These are phyloP conservation scores for Antheraea mylitta DNA, from an alignment of 1,140 invertebrate species.

Conservation along the genomic window DNA sequence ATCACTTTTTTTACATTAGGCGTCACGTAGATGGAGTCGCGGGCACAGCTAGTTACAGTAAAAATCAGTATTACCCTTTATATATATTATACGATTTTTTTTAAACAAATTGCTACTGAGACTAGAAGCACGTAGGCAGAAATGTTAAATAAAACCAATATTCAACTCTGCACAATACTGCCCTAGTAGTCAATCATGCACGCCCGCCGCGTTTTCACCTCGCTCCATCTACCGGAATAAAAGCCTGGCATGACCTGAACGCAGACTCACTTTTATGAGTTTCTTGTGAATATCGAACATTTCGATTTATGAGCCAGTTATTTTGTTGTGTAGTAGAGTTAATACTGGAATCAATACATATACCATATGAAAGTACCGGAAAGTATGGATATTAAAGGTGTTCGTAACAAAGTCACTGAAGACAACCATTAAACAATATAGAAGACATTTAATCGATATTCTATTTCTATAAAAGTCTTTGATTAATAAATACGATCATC, in stretches of 20 bases:
- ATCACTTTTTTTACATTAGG: too few species aligned
- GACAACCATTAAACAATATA: too few species aligned
- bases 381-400: too few species aligned
- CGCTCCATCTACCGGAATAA: constrained; percentile 50
- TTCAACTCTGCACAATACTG: not conserved
- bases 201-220: constrained; percentile 28
- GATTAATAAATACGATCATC: too few species aligned
- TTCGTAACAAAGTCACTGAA: too few species aligned
- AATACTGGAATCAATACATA: not conserved
- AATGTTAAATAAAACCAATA: not conserved
- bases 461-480: too few species aligned
- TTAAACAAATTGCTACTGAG: not conserved
- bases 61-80: not conserved
- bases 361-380: too few species aligned
- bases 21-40: too few species aligned
- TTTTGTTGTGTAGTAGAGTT: constrained; percentile 5
- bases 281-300: constrained; percentile 29
- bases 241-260: constrained; percentile 42
- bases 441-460: too few species aligned
- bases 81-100: not conserved
- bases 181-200: constrained; percentile 34
- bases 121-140: constrained; percentile 18
- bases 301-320: constrained; percentile 11
- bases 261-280: constrained; percentile 33
- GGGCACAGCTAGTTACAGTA: too few species aligned